Evolutionary conservation across 2,113 vertebrate species (phyloP), one percentile per base, ranked within the genome.

Genomic region (Phyllopteryx taeniolatus): DNA sequence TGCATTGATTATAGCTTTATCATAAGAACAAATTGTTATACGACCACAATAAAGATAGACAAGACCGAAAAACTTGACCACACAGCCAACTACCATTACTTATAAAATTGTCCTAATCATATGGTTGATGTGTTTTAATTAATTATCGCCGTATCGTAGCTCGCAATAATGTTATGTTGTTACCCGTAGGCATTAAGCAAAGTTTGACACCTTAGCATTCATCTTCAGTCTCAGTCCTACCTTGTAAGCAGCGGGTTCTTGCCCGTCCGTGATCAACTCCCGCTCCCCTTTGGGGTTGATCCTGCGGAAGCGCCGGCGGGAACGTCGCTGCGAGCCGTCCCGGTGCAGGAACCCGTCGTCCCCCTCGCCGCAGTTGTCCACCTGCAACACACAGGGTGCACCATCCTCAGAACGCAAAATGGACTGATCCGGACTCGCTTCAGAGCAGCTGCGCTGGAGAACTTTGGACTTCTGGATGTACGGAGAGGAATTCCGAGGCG

Each of bases 321-420:
- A 97, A 70, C 94, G 93, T 59, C 94, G 89, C 3, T 93, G 89
- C 0, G 95, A 93, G 19, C 92, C 92, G 73, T 96, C 96, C 79
- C 96, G 93, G 27, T 95, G 94, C 75, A 96, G 73, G 61, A 94
- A 89, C 60, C 71, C 84, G 33, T 96, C 95, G 86, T 96, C 95
- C 65, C 93, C 94, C 78, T 96, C 95, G 73, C 94, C 96, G 67
- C 93, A 84, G 88, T 98, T 96, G 84, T 98, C 96, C 93, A 98
- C 96, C 97, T 99, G 96, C 82, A 95, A 95, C 20, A 94, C 89
- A 94, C 68, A 85, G 76, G 65, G 53, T 4, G 85, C 72, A 88
- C 49, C 68, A 6, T 80, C 82, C 81, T 88, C 82, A 87, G 85
- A 87, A 76, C 0, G 57, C 13, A 64, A 46, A 5, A 11, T 31